Percentiles rank a stretch among this genome's conserved stretches.
phyloP scores from a whole-genome alignment of 2,888 invertebrate species.

The Cerastis rubricosa region DNA sequence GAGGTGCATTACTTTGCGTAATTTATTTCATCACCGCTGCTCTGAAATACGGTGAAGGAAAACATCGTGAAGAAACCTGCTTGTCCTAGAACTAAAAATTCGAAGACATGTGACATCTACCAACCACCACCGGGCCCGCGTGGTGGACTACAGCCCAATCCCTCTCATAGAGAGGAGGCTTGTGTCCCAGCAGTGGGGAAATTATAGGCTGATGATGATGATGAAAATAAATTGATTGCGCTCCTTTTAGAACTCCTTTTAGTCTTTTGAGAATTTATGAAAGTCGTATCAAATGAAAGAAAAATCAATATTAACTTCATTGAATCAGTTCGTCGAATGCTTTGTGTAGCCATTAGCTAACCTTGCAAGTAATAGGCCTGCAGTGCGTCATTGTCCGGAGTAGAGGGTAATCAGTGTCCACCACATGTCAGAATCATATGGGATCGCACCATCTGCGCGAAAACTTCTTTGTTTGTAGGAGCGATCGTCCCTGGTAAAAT shows the following conservation, averaged over 20 bases:
- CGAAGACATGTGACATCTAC: no score
- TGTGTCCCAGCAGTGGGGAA: no score
- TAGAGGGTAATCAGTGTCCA: conserved; percentile 29
- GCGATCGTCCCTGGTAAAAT: conserved; percentile 35
- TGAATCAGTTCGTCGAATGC: conserved; percentile 29
- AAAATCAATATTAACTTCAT: conserved; percentile 23
- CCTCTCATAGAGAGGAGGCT: no score
- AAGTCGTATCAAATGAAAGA: conserved; percentile 8
- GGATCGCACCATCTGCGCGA: conserved; percentile 53
- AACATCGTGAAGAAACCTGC: no score
- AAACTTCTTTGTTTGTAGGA: conserved; percentile 41
- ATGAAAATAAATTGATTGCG: not conserved
- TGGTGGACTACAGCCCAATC: no score
- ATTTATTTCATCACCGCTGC: no score
- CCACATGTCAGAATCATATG: conserved; percentile 54
- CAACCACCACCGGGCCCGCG: no score
- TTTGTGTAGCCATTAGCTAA: conserved; percentile 18
- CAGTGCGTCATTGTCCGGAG: conserved; percentile 26
- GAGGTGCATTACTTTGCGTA: no score
- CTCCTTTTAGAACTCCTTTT: not conserved
- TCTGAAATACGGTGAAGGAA: no score
- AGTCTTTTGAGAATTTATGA: not conserved
- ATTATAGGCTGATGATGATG: no score
- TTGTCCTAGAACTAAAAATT: no score
- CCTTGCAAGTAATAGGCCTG: conserved; percentile 41